These are phyloP conservation scores for Oxygymnocypris stewartii DNA, from an alignment of 2,113 vertebrate species.

Conservation along the genomic window DNA sequence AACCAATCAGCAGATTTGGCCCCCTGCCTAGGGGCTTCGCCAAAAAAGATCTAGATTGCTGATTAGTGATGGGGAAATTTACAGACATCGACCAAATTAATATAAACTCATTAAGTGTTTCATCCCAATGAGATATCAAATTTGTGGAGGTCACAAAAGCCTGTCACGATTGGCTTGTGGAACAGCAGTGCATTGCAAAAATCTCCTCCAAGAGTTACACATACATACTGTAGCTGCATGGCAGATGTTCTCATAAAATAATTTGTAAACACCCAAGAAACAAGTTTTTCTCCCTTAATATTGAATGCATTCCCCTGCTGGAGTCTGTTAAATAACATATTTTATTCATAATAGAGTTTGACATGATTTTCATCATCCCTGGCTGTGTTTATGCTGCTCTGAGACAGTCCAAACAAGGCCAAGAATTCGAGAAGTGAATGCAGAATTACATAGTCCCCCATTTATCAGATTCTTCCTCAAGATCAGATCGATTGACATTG, in stretches of 20 bases:
- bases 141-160: constrained; percentile 15
- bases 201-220: not conserved
- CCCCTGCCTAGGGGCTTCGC: not conserved
- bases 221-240: not conserved
- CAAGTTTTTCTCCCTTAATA: not conserved
- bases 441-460: not conserved
- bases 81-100: not conserved
- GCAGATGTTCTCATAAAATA: not conserved
- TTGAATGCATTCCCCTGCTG: constrained; percentile 16
- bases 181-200: not conserved
- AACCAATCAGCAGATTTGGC: constrained; percentile 8
- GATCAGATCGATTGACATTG: constrained; percentile 37
- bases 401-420: not conserved
- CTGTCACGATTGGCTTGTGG: not conserved
- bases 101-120: not conserved
- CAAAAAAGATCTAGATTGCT: not conserved
- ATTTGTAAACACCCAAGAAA: not conserved
- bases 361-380: not conserved
- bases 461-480: constrained; percentile 8
- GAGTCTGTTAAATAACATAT: constrained; percentile 3
- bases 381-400: not conserved
- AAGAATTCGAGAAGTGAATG: not conserved
- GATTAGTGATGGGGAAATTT: not conserved
- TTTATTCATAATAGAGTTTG: constrained; percentile 28
- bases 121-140: not conserved